These are phyloP conservation scores for Chrosomus eos DNA, from an alignment of 2,797 vertebrate species.

Conservation along the genomic window DNA sequence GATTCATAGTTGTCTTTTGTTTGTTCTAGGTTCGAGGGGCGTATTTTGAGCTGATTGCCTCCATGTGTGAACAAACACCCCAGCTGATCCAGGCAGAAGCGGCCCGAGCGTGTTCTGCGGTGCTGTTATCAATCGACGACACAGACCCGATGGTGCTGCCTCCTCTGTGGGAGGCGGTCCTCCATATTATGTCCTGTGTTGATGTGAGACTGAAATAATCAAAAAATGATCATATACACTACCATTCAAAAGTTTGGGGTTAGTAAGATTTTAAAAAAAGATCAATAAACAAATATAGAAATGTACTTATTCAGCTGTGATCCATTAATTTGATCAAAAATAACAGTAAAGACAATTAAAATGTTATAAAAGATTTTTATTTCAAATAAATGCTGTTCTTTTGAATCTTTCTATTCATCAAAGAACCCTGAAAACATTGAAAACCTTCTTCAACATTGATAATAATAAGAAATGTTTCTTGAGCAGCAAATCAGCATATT, in stretches of 20 bases:
- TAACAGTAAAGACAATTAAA: background rate
- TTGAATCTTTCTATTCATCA: background rate
- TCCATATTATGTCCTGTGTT: constrained; percentile 83
- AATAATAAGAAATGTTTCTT: background rate
- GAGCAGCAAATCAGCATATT: background rate
- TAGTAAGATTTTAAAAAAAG: background rate
- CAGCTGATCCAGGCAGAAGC: constrained; percentile 84
- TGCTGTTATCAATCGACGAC: constrained; percentile 92
- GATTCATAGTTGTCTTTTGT: background rate
- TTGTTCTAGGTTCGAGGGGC: constrained; percentile 87
- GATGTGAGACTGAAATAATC: constrained; percentile 77
- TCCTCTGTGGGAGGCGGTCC: constrained; percentile 92
- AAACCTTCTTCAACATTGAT: too few relatives aligned
- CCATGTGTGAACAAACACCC: constrained; percentile 86
- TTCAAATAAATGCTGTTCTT: background rate
- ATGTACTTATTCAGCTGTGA: too few relatives aligned
- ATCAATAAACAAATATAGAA: background rate
- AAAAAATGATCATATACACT: background rate
- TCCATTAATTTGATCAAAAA: background rate
- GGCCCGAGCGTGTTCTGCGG: constrained; percentile 82
- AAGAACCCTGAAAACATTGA: background rate
- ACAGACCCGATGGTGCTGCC: constrained; percentile 91
- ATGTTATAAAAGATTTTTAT: background rate
- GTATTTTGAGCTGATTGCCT: constrained; percentile 89
- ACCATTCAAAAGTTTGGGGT: background rate